Evolutionary conservation across 2,888 invertebrate species (phyloP), one percentile per base, ranked within the genome.

Genomic region (Norana najaformis): DNA sequence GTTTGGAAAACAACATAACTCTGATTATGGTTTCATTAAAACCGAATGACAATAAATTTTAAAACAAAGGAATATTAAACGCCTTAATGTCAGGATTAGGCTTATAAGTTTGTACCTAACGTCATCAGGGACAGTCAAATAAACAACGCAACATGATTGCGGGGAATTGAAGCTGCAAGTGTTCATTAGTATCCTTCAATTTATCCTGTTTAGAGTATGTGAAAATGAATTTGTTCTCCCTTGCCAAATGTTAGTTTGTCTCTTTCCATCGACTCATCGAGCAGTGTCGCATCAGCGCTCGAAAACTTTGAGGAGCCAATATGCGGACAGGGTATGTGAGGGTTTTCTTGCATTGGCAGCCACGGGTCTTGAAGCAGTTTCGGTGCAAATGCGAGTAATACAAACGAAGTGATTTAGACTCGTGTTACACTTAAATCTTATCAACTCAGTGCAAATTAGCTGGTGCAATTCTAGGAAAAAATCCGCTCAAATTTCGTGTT

Each of bases 371-470:
- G 30, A 69, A 69, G 69, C n/a, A n/a, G 0, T n/a, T n/a, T n/a
- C 30, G 30, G 6, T n/a, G 69, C 69, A n/a, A n/a, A n/a, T 69
- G 13, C 30, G 30, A 30, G 30, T n/a, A 69, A 69, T 69, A n/a
- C 69, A n/a, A n/a, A n/a, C 69, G n/a, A 69, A n/a, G 69, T 69
- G 69, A 69, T n/a, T 69, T n/a, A n/a, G 69, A 69, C n/a, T 69
- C 69, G 11, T n/a, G 5, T 47, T 18, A 8, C 69, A n/a, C n/a
- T 69, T 69, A 11, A n/a, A 69, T 30, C n/a, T 69, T n/a, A 69
- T 30, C 69, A 69, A 69, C 69, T 69, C 30, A n/a, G 69, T n/a
- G 69, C 69, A 69, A 69, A 69, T 69, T 0, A 69, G 8, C 30
- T 69, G 69, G 69, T 69, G n/a, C n/a, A n/a, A n/a, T n/a, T n/a